A percentile compares a stretch with the other conserved stretches of the same genome.
Conservation (phyloP, 2,797 vertebrate genomes). For the Cercopithecus petaurista region DNA sequence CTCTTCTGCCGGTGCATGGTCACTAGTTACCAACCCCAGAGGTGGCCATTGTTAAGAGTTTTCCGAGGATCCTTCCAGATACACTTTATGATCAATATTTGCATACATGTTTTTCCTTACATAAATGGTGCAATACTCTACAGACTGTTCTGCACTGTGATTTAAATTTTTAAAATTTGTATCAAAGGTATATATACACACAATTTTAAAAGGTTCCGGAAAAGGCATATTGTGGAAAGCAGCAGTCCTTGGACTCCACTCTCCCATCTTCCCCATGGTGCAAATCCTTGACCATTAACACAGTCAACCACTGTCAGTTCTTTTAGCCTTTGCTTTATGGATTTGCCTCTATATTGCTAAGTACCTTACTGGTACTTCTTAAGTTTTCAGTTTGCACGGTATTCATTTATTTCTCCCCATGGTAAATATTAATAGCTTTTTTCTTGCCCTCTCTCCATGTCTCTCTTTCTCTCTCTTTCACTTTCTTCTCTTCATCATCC, state of each 20-base stretch:
- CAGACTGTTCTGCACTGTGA: not conserved
- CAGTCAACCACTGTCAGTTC: not conserved
- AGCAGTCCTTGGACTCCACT: not conserved
- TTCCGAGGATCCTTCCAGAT: not conserved
- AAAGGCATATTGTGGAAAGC: not conserved
- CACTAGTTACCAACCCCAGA: not conserved
- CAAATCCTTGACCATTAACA: not conserved
- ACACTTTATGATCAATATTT: not conserved
- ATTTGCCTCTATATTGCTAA: not conserved
- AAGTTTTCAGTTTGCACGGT: not conserved
- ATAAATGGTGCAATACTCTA: not conserved
- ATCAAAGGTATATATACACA: not conserved
- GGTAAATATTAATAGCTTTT: not conserved
- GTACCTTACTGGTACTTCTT: not conserved
- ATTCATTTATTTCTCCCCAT: not conserved
- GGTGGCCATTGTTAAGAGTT: not conserved
- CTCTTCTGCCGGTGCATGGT: too few species aligned
- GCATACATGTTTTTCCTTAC: not conserved
- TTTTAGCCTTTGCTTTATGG: not conserved
- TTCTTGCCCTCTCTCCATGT: not conserved
- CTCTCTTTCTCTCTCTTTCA: not conserved
- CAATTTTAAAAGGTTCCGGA: not conserved
- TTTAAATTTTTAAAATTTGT: not conserved
- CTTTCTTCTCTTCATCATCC: not conserved
- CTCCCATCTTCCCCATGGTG: not conserved